Base-by-base conservation (phyloP, 1,140 invertebrate genomes). In the Drosophila pandora region DNA sequence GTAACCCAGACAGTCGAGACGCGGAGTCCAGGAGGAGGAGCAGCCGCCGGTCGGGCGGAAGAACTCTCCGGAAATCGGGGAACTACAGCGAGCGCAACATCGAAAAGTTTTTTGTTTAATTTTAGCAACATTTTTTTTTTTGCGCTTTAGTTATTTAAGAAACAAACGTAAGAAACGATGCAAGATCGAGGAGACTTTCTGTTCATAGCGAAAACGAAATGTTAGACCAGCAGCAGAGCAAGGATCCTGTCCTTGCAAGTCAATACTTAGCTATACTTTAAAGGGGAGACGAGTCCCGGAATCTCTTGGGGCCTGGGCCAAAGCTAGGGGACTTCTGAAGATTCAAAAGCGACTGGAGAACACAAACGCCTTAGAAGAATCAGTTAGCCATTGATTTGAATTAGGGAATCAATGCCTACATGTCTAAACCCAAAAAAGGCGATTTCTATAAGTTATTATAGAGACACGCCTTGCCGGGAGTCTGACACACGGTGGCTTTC, bases 31-130 rank as follows among this genome's bases (percentile, higher is more conserved):
- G 45, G 10, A 41, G 54, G 52, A 56, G 57, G 30, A 64, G 43
- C 43, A 41, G 54, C 32, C 32, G 34, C 30, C 47, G 30, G 57
- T 25, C 2, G 6, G 12, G 45, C n/a, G 49, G 28, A 32, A 25
- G 34, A 17, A 9, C n/a, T 22, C 47, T 12, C 28, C 9, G 30
- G 41, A 47, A 22, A 47, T 45, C 30, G 6, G 28, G 41, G 63
- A 45, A 32, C 64, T 63, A 55, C 41, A 53, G 53, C 39, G 54
- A 54, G 52, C 74, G 63, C 76, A 73, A 79, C 79, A 83, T 78
- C 75, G 79, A 76, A 77, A 81, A 49, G 23, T 60, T 87, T 72
- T 79, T 87, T 82, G 57, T 76, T 62, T 79, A 71, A 81, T 64
- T 67, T 72, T 74, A 69, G 71, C 55, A 57, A 54, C 63, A 50